Conservation (phyloP, 2,797 vertebrate species). For the Mormyrops attenuatus region DNA sequence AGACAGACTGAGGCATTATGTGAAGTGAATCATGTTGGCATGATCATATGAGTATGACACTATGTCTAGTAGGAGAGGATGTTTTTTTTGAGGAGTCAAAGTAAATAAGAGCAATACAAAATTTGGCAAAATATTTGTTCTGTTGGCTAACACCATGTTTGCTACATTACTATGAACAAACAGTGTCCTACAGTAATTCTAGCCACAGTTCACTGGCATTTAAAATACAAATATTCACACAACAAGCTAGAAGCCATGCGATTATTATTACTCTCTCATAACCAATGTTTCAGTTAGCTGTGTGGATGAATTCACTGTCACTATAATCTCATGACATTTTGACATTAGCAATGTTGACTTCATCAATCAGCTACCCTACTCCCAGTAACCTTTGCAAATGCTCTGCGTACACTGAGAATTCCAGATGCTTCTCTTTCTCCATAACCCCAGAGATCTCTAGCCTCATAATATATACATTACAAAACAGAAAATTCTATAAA, state of each 20-base stretch:
- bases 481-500: background rate
- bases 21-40: background rate
- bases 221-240: conserved; percentile 3
- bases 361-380: background rate
- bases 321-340: background rate
- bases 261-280: background rate
- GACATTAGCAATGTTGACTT: background rate
- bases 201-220: background rate
- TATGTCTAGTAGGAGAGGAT: background rate
- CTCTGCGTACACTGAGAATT: background rate
- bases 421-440: background rate
- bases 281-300: background rate
- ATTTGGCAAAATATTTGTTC: background rate
- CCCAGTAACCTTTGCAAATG: background rate
- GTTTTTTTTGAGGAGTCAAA: background rate
- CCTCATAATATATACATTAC: background rate
- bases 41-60: background rate
- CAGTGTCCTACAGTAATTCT: background rate
- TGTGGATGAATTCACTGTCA: background rate
- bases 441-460: background rate
- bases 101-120: background rate
- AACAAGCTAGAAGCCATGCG: background rate
- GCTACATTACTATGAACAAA: background rate
- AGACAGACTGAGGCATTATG: background rate
- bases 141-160: background rate